Base-by-base conservation (phyloP, 2,113 vertebrate species). In the Menidia beryllina region DNA sequence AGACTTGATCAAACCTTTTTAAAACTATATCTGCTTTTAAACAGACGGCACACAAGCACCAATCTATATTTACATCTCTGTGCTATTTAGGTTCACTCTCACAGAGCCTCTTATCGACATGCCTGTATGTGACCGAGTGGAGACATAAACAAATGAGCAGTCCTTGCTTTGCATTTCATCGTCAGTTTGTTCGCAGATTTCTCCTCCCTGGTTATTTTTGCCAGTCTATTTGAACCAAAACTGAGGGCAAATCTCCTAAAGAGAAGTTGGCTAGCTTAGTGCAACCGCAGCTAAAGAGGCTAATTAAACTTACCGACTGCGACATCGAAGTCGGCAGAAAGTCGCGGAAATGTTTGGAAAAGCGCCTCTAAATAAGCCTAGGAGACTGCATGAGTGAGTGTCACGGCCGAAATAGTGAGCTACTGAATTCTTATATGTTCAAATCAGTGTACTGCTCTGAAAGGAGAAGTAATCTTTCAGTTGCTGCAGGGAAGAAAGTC, bases 381-480 rank as follows among this genome's bases (percentile, higher is more conserved):
- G 26, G 26, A 8, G 13, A 6, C 12, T 14, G 7, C 10, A 41
- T 19, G 36, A n/a, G n/a, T 6, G 0, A 13, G 17, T 64, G 56
- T 53, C 57, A 41, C 14, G 0, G 6, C 26, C 21, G 19, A 43
- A 17, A n/a, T 19, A 15, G 24, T 0, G 7, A 59, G 43, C 52
- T 41, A 41, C 1, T 10, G 3, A 9, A 27, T 39, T 4, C 41
- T 41, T 21, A 39, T 5, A 5, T 10, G 11, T 17, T 45, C 2
- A 52, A 85, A 91, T 85, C 85, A 75, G 71, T 81, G 82, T 76
- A 62, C 30, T 34, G 53, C 52, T 68, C 15, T 57, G 25, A 26
- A 80, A 64, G 76, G 64, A 81, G 77, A 88, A 89, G 81, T 85
- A 75, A 3, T 20, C 5, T 75, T 69, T 69, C 30, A 80, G 69